A percentile compares a stretch with the other conserved stretches of the same genome.
Evolutionary conservation across 1,140 invertebrate species (phyloP).

Genomic region (Polyergus mexicanus): DNA sequence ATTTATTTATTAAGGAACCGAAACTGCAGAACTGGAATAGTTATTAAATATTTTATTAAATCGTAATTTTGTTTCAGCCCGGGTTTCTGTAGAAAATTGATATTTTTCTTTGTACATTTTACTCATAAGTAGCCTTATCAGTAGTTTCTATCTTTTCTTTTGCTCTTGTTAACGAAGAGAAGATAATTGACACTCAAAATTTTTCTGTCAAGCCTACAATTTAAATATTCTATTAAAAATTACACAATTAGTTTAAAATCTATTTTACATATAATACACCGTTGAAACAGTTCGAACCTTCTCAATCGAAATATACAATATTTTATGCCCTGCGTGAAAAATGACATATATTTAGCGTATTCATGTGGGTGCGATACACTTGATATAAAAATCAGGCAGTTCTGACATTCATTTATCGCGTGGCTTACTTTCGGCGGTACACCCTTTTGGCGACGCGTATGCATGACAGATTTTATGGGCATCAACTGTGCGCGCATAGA

Average conservation of each 20-base stretch:
- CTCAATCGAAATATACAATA: background rate
- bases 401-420: constrained; percentile 45
- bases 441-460: constrained; percentile 61
- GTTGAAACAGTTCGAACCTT: background rate
- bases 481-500: constrained; percentile 60
- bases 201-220: background rate
- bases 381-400: constrained; percentile 14
- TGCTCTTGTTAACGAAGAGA: no score
- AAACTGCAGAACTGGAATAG: no score
- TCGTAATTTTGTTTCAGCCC: no score
- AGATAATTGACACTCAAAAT: background rate
- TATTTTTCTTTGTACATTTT: background rate
- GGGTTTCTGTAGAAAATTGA: no score
- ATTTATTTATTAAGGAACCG: no score
- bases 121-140: background rate
- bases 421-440: constrained; percentile 22
- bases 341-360: background rate
- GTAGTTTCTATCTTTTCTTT: no score
- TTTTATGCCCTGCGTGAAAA: background rate
- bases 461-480: constrained; percentile 71
- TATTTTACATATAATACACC: background rate
- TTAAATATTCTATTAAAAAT: background rate
- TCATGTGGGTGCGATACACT: background rate
- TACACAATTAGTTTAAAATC: background rate
- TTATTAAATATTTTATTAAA: no score